Base-by-base conservation (phyloP, 92 coral and sea anemone species). In the Desmophyllum pertusum region DNA sequence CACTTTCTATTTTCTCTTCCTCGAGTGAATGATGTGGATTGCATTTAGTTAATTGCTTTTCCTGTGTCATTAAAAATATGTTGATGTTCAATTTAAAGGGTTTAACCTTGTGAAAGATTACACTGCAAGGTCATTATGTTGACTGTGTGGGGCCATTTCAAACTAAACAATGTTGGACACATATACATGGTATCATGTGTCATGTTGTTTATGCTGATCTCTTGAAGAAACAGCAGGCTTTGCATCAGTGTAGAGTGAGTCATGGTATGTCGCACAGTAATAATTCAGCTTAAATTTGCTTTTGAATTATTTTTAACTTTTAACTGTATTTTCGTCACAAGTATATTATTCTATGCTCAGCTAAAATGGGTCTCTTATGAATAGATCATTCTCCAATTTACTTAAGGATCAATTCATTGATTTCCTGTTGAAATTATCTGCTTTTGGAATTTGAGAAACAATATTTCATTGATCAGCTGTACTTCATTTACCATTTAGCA, bases 391-490 rank as follows among this genome's bases (percentile, higher is more conserved):
- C 15, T 29, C 55, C 8, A 75, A 75, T 50, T 75, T 17, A 76
- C 38, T 29, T 42, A 72, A 55, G n/a, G 30, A 77, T 53, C 51
- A n/a, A 37, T 55, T 76, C n/a, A 76, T 57, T 38, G 36, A 76
- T 36, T 77, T 77, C 81, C 51, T 77, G 69, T 55, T 53, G 33
- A 37, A 35, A 7, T 35, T 17, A 0, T 13, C 10, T 23, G 43
- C 42, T 38, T 66, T 67, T 36, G 25, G 42, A 18, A 35, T 67
- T 19, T 17, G 21, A 33, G 21, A 65, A 15, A 5, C 40, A 38
- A 8, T 5, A 67, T 35, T 67, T 67, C 1, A 3, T 30, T 65
- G 14, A 31, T 3, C 18, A 52, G 9, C 52, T 53, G 6, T 36
- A 18, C 25, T 29, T 38, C 17, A 10, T 3, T 37, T 53, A 13